A percentile compares a stretch with the other conserved stretches of the same genome.
Conservation (phyloP, 2,888 invertebrate species). For the Nymphalis urticae region DNA sequence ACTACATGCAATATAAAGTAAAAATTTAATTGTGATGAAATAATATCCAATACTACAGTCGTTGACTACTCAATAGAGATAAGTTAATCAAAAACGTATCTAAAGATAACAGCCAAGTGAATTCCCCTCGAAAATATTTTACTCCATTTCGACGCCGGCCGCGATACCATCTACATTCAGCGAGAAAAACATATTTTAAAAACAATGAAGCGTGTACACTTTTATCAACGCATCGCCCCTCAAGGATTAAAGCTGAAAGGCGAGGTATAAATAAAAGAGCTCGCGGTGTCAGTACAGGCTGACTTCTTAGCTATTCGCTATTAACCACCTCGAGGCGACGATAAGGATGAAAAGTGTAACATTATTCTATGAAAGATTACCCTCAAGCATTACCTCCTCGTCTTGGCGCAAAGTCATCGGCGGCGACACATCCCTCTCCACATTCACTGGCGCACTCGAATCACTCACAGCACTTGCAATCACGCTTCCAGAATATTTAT, state of each 20-base stretch:
- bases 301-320: conserved; percentile 51
- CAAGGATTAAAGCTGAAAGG: conserved; percentile 67
- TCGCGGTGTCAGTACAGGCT: conserved; percentile 57
- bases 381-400: conserved; percentile 70
- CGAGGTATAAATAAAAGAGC: conserved; percentile 64
- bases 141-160: conserved; percentile 48
- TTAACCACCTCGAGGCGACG: conserved; percentile 76
- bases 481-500: conserved; percentile 53
- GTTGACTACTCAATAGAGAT: conserved; percentile 6
- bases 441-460: conserved; percentile 62
- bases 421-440: conserved; percentile 64
- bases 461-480: conserved; percentile 77
- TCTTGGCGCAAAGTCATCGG: conserved; percentile 73
- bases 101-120: conserved; percentile 61
- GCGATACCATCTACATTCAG: conserved; percentile 50
- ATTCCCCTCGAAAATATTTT: conserved; percentile 61
- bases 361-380: conserved; percentile 63
- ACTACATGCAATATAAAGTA: no score
- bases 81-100: conserved; percentile 40
- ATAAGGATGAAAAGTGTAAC: conserved; percentile 69
- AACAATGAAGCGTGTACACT: conserved; percentile 75
- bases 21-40: background rate
- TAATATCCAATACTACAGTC: background rate
- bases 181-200: conserved; percentile 70
- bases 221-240: conserved; percentile 76